A percentile compares a stretch with the other conserved stretches of the same genome.
These are phyloP conservation scores for Nomada ruficornis DNA, from an alignment of 2,888 invertebrate genomes.

Conservation along the genomic window DNA sequence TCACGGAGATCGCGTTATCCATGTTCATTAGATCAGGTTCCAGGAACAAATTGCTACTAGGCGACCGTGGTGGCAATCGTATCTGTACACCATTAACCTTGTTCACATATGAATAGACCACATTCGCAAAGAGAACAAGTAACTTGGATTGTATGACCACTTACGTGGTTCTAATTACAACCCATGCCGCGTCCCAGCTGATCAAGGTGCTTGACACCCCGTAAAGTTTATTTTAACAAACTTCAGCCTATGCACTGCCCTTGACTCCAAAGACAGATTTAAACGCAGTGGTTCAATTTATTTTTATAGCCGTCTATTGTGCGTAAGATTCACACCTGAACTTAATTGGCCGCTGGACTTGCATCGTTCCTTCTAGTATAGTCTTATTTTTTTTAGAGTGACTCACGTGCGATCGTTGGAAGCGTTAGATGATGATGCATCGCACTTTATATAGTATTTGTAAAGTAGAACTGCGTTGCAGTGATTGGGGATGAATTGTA, in stretches of 20 bases:
- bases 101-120: conserved; percentile 52
- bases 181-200: conserved; percentile 20
- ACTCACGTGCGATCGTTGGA: conserved; percentile 12
- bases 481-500: not conserved
- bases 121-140: conserved; percentile 28
- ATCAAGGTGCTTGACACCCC: conserved; percentile 53
- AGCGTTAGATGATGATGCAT: conserved; percentile 34
- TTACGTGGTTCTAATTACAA: conserved; percentile 39
- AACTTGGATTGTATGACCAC: conserved; percentile 43
- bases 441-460: conserved; percentile 29
- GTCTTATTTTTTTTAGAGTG: conserved; percentile 5
- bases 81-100: conserved; percentile 59
- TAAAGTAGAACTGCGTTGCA: conserved; percentile 18
- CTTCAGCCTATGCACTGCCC: not conserved
- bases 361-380: conserved; percentile 9
- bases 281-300: not conserved
- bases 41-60: conserved; percentile 54
- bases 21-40: conserved; percentile 50
- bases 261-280: not conserved
- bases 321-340: conserved; percentile 8
- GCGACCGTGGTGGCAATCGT: conserved; percentile 39
- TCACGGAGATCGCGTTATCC: conserved; percentile 35
- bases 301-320: not conserved
- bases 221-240: conserved; percentile 33
- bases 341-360: conserved; percentile 2